Percentiles rank a stretch among this genome's conserved stretches.
Conservation (phyloP, 2,888 invertebrate species). For the Tridacna gigas region DNA sequence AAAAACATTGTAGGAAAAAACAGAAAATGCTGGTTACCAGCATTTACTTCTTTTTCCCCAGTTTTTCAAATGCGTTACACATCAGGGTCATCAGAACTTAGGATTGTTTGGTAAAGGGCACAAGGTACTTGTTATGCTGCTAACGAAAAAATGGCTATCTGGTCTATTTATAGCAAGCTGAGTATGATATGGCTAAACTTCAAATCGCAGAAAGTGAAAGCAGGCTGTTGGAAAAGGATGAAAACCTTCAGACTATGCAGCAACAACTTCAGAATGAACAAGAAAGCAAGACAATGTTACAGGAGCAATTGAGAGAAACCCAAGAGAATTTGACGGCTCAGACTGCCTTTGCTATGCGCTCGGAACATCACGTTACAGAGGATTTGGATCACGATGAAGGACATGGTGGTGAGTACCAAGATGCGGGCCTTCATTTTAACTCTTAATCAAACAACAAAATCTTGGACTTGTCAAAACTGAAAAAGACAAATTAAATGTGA, state of each 20-base stretch:
- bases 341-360: constrained; percentile 40
- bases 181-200: constrained; percentile 48
- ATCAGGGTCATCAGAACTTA: too few relatives aligned
- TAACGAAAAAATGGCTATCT: too few relatives aligned
- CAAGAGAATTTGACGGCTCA: constrained; percentile 53
- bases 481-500: too few relatives aligned
- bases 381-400: constrained; percentile 91
- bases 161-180: constrained; percentile 39
- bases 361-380: constrained; percentile 86
- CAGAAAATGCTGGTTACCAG: too few relatives aligned
- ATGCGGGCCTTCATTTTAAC: background rate
- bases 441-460: background rate
- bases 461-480: background rate
- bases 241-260: constrained; percentile 72
- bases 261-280: constrained; percentile 63
- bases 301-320: constrained; percentile 51
- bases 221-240: constrained; percentile 66
- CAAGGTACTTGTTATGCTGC: too few relatives aligned
- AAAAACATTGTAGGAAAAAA: too few relatives aligned
- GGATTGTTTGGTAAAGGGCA: too few relatives aligned
- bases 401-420: constrained; percentile 40
- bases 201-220: constrained; percentile 59
- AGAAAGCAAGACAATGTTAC: constrained; percentile 75
- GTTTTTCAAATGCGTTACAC: too few relatives aligned
- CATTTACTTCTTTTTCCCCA: too few relatives aligned